Conservation (phyloP, 1,140 invertebrate species). For the Aporrectodea caliginosa region DNA sequence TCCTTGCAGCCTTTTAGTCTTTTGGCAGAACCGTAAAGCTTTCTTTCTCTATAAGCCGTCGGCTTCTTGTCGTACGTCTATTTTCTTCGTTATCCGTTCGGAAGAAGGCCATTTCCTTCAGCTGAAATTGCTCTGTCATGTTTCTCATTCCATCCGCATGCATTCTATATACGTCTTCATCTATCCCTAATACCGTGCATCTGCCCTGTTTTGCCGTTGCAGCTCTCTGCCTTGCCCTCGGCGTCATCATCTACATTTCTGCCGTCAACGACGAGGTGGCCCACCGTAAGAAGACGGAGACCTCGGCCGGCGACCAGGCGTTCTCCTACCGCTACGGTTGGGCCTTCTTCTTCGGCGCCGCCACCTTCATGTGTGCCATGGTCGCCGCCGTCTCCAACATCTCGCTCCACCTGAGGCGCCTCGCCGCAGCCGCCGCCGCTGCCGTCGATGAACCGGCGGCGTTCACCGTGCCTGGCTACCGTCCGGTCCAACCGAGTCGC, state of each 20-base stretch:
- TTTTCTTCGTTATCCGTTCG: too few relatives aligned
- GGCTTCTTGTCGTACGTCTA: too few relatives aligned
- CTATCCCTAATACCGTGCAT: too few relatives aligned
- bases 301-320: constrained; percentile 25
- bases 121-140: too few relatives aligned
- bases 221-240: constrained; percentile 45
- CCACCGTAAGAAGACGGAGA: constrained; percentile 36
- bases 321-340: constrained; percentile 46
- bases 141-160: too few relatives aligned
- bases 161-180: too few relatives aligned
- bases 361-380: constrained; percentile 41
- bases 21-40: too few relatives aligned
- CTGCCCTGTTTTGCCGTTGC: constrained; percentile 32
- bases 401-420: constrained; percentile 40
- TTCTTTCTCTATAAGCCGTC: too few relatives aligned
- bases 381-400: constrained; percentile 42
- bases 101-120: too few relatives aligned
- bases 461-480: neutral
- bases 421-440: constrained; percentile 16
- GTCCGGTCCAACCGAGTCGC: neutral
- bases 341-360: constrained; percentile 46
- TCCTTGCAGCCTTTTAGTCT: too few relatives aligned
- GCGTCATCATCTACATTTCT: constrained; percentile 48
- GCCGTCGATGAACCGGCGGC: neutral
- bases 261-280: constrained; percentile 48